Percentiles rank a stretch among this genome's conserved stretches.
These are phyloP conservation scores for Daktulosphaira vitifoliae DNA, from an alignment of 1,140 invertebrate genomes.

Conservation along the genomic window DNA sequence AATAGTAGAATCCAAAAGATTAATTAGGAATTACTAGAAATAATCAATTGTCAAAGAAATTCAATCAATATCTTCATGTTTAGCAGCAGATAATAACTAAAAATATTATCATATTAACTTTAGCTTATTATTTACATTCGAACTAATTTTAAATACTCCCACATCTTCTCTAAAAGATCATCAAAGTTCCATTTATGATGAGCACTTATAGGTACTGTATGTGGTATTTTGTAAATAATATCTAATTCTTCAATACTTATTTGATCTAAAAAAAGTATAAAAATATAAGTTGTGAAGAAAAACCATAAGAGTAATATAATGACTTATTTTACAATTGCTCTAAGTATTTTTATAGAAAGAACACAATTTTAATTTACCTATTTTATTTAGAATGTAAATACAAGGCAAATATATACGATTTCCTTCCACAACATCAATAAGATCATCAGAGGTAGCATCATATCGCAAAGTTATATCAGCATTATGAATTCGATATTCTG, in stretches of 20 bases:
- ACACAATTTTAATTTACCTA: too few species aligned
- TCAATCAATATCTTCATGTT: too few species aligned
- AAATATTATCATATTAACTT: too few species aligned
- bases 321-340: neutral
- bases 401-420: conserved; percentile 97
- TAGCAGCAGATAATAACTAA: too few species aligned
- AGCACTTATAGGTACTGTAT: conserved; percentile 97
- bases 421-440: conserved; percentile 98
- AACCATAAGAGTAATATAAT: neutral
- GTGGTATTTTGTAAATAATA: conserved; percentile 98
- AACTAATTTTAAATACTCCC: conserved; percentile 92
- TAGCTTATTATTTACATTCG: conserved; percentile 65
- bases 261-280: conserved; percentile 56
- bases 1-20: too few species aligned
- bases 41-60: too few species aligned
- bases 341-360: conserved; percentile 29
- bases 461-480: conserved; percentile 91
- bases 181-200: conserved; percentile 99
- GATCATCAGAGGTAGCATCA: conserved; percentile 93
- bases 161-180: conserved; percentile 97
- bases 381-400: conserved; percentile 98
- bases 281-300: neutral
- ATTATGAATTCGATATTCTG: conserved; percentile 98
- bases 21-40: too few species aligned
- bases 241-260: conserved; percentile 94